These are phyloP conservation scores for Steinernema carpocapsae DNA, from an alignment of 2,888 invertebrate species.

Conservation along the genomic window DNA sequence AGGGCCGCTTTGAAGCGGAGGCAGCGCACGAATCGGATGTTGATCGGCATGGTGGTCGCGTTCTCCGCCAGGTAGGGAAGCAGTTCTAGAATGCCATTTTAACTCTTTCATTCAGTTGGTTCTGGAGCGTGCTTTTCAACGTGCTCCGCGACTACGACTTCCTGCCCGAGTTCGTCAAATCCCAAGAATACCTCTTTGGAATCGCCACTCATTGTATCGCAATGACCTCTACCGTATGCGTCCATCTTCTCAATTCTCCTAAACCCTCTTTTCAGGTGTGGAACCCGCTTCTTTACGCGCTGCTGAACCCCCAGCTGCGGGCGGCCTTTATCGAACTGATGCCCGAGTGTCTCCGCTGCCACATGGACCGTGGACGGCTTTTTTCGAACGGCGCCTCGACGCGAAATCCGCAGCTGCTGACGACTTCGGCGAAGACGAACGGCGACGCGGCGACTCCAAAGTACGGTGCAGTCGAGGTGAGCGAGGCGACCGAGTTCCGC, in stretches of 20 bases:
- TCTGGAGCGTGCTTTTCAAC: constrained; percentile 65
- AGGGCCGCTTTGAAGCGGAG: constrained; percentile 60
- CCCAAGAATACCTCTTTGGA: constrained; percentile 65
- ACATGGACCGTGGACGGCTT: constrained; percentile 34
- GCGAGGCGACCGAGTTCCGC: constrained; percentile 35
- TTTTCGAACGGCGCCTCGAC: constrained; percentile 8
- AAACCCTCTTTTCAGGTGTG: constrained; percentile 44
- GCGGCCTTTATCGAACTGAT: constrained; percentile 65
- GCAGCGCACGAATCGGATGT: constrained; percentile 67
- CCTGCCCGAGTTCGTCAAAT: constrained; percentile 57
- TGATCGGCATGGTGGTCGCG: constrained; percentile 66
- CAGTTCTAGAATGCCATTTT: not conserved
- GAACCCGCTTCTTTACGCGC: constrained; percentile 66
- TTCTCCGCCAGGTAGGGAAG: constrained; percentile 54
- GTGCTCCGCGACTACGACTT: constrained; percentile 64
- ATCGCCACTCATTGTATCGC: constrained; percentile 66
- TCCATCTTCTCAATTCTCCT: too few relatives aligned
- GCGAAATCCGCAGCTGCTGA: constrained; percentile 27
- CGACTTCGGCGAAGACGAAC: constrained; percentile 10
- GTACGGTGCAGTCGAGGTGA: constrained; percentile 32
- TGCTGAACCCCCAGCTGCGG: constrained; percentile 65
- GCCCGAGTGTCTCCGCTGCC: constrained; percentile 55
- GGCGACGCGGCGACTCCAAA: constrained; percentile 4
- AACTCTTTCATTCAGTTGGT: constrained; percentile 53
- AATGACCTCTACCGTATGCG: constrained; percentile 63